These are phyloP conservation scores for Gastrophryne carolinensis DNA, from an alignment of 2,797 vertebrate genomes.

Conservation along the genomic window DNA sequence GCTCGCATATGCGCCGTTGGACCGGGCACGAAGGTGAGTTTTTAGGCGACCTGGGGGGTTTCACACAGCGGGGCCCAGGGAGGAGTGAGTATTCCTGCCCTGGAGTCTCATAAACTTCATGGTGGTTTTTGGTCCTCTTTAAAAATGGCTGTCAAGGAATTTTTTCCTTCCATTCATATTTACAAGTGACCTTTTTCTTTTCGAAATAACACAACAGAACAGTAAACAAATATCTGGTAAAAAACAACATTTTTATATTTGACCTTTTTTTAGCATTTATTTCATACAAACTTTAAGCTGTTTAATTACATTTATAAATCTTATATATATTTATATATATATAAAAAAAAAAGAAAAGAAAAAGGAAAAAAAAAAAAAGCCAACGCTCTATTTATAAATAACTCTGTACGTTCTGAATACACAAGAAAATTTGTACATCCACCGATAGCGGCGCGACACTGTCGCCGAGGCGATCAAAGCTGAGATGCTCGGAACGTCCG, in stretches of 20 bases:
- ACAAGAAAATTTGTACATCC: constrained; percentile 94
- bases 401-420: constrained; percentile 89
- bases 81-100: too few species aligned
- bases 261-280: constrained; percentile 65
- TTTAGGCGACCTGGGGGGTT: too few species aligned
- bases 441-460: constrained; percentile 87
- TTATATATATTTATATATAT: constrained; percentile 58
- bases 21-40: too few species aligned
- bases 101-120: too few species aligned
- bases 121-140: too few species aligned
- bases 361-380: constrained; percentile 57
- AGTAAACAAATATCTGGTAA: constrained; percentile 43
- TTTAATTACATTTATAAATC: constrained; percentile 66
- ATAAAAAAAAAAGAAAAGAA: constrained; percentile 63
- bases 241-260: constrained; percentile 47
- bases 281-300: constrained; percentile 65
- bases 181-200: too few species aligned
- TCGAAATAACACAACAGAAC: constrained; percentile 20
- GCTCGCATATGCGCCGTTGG: too few species aligned
- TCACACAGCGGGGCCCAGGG: too few species aligned
- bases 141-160: too few species aligned
- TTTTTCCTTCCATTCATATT: too few species aligned
- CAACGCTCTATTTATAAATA: constrained; percentile 92
- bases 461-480: constrained; percentile 58
- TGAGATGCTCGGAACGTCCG: constrained; percentile 66